Percentiles rank a stretch among this genome's conserved stretches.
phyloP scores from a whole-genome alignment of 2,113 vertebrate genomes.

The Corythornis cristatus region DNA sequence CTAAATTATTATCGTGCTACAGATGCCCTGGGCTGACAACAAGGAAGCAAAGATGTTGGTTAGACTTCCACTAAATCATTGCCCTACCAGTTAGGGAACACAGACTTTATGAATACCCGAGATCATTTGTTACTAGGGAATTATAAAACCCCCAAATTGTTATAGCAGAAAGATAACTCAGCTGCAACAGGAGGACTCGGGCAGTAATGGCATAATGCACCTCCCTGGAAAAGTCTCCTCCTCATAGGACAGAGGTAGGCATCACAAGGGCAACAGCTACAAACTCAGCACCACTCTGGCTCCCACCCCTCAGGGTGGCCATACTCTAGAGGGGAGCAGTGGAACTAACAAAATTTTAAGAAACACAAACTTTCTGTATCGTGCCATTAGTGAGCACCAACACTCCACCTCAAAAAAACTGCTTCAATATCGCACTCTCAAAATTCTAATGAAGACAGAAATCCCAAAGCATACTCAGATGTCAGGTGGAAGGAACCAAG shows the following conservation, averaged over 20 bases:
- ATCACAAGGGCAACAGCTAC: fast-evolving
- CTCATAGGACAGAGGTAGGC: background rate
- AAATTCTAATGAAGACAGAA: background rate
- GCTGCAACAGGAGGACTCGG: background rate
- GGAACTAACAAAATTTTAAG: background rate
- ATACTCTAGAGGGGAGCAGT: fast-evolving
- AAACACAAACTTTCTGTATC: too few species aligned
- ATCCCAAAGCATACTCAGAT: background rate
- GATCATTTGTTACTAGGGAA: background rate
- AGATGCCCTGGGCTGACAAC: background rate
- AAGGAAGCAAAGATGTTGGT: background rate
- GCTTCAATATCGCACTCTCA: background rate
- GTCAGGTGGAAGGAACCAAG: background rate
- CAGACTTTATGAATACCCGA: background rate
- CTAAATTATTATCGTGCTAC: background rate
- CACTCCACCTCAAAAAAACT: background rate
- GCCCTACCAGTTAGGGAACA: background rate
- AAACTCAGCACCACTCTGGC: fast-evolving
- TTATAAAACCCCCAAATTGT: background rate
- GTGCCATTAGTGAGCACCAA: too few species aligned
- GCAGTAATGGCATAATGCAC: background rate
- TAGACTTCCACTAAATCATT: background rate
- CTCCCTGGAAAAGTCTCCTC: background rate
- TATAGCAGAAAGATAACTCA: background rate
- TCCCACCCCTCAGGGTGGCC: background rate